Conservation (phyloP, 2,888 invertebrate species). For the Dione vanillae region DNA sequence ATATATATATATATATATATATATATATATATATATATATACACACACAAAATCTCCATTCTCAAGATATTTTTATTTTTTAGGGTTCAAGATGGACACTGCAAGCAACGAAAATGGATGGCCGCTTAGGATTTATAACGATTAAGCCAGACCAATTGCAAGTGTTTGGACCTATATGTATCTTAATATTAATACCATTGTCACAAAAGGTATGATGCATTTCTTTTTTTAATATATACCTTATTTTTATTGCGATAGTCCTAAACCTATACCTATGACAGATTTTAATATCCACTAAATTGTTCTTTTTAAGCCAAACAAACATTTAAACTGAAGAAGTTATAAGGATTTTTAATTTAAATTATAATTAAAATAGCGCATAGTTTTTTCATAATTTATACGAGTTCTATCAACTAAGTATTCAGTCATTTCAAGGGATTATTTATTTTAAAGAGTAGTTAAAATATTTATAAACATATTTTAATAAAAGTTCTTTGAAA, state of each 20-base stretch:
- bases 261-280: no score
- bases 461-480: background rate
- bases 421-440: background rate
- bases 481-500: background rate
- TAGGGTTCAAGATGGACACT: constrained; percentile 92
- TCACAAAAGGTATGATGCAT: constrained; percentile 79
- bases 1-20: no score
- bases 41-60: no score
- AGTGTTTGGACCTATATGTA: constrained; percentile 89
- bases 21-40: no score
- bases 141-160: constrained; percentile 95
- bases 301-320: background rate
- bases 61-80: no score
- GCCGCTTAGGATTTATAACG: constrained; percentile 84
- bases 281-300: no score
- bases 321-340: background rate
- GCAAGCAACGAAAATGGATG: constrained; percentile 91
- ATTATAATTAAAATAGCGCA: background rate
- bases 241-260: no score
- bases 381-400: constrained; percentile 2
- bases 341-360: background rate
- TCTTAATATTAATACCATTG: constrained; percentile 89
- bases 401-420: background rate
- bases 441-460: constrained; percentile 6
- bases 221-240: no score